Evolutionary conservation across 2,888 invertebrate genomes (phyloP).

Genomic region (Boloria selene): DNA sequence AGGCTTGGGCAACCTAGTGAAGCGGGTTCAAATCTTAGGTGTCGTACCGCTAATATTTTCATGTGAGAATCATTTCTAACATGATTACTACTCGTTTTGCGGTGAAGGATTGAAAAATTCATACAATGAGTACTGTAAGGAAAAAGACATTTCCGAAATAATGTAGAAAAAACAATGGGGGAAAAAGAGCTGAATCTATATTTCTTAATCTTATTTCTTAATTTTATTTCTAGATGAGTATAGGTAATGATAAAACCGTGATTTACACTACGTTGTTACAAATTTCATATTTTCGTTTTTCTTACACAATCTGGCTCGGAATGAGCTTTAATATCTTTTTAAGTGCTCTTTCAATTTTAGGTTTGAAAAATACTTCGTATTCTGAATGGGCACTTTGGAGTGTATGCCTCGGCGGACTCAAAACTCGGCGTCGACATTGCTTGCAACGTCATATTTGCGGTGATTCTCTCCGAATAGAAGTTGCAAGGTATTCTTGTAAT

Average conservation of each 20-base stretch:
- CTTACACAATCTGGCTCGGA: background rate
- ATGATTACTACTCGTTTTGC: no score
- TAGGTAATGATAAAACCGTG: background rate
- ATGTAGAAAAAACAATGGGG: no score
- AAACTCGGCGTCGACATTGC: slow-evolving; percentile 66
- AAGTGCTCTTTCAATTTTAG: slow-evolving; percentile 45
- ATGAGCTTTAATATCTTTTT: slow-evolving; percentile 23
- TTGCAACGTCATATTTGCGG: slow-evolving; percentile 61
- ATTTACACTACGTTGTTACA: slow-evolving; percentile 1
- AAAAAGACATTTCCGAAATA: no score
- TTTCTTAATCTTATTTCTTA: no score
- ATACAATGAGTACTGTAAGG: no score
- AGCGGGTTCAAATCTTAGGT: no score
- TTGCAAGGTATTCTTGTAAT: slow-evolving; percentile 54
- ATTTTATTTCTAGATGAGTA: no score
- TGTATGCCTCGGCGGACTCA: slow-evolving; percentile 58
- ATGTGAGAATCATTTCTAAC: no score
- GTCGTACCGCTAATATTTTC: no score
- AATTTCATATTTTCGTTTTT: slow-evolving; percentile 25
- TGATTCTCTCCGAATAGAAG: slow-evolving; percentile 65
- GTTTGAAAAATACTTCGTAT: slow-evolving; percentile 53
- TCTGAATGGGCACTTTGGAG: slow-evolving; percentile 69
- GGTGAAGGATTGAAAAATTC: no score
- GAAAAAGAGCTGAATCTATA: no score
- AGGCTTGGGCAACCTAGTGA: no score